Evolutionary conservation across 2,797 vertebrate species (phyloP).

Genomic region (Betta splendens): DNA sequence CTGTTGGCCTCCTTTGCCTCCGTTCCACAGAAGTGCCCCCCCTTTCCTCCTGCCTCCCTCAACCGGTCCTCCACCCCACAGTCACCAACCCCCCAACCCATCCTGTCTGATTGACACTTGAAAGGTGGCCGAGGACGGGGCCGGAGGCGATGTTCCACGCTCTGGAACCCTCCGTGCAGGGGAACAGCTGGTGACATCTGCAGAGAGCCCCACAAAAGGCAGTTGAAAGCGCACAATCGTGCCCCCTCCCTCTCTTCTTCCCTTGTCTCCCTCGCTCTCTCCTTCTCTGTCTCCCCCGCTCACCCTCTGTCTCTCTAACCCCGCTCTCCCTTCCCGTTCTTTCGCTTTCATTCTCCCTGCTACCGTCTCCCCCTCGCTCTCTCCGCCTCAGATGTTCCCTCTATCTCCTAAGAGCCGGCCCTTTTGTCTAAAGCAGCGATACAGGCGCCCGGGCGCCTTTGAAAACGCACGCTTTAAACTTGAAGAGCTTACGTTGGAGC

Average conservation of each 20-base stretch:
- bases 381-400: slow-evolving; percentile 73
- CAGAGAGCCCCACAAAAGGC: slow-evolving; percentile 98
- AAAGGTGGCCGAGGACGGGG: slow-evolving; percentile 97
- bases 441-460: slow-evolving; percentile 68
- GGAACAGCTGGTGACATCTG: slow-evolving; percentile 99
- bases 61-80: slow-evolving; percentile 63
- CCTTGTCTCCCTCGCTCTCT: slow-evolving; percentile 75
- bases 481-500: slow-evolving; percentile 70
- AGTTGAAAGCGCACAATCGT: slow-evolving; percentile 96
- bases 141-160: slow-evolving; percentile 98
- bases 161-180: slow-evolving; percentile 95
- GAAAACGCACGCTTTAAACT: slow-evolving; percentile 76
- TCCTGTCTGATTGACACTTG: slow-evolving; percentile 99
- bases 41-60: slow-evolving; percentile 82
- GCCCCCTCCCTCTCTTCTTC: slow-evolving; percentile 84
- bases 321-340: slow-evolving; percentile 44
- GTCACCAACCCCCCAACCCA: slow-evolving; percentile 75
- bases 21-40: slow-evolving; percentile 47
- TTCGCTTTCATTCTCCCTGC: slow-evolving; percentile 53
- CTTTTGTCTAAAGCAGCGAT: slow-evolving; percentile 75
- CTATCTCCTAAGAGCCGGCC: slow-evolving; percentile 70
- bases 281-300: slow-evolving; percentile 52
- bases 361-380: slow-evolving; percentile 53
- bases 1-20: slow-evolving; percentile 66
- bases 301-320: slow-evolving; percentile 60